phyloP scores from a whole-genome alignment of 2,113 vertebrate genomes.

The Tursiops truncatus region DNA sequence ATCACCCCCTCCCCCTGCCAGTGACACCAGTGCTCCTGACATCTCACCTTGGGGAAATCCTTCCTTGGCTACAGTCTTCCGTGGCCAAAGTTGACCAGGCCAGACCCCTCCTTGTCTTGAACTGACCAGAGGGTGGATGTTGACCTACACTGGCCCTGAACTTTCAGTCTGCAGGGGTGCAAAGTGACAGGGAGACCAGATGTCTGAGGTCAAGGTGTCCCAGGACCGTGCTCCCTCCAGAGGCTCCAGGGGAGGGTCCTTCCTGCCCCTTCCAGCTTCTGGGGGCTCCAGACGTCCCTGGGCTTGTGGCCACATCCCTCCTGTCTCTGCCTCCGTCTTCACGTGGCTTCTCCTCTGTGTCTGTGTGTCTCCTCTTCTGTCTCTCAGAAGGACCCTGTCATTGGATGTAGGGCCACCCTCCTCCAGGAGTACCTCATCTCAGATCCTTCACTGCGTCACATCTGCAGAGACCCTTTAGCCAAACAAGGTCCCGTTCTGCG shows the following conservation, averaged over 20 bases:
- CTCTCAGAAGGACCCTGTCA: too few species aligned
- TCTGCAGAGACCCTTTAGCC: background rate
- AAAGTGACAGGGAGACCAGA: background rate
- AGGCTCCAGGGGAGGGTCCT: background rate
- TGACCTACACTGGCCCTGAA: background rate
- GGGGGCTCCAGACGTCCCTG: too few species aligned
- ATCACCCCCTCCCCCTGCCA: too few species aligned
- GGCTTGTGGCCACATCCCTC: fast-evolving
- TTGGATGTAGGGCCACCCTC: too few species aligned
- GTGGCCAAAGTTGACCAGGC: background rate
- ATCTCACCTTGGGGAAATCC: too few species aligned
- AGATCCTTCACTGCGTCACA: background rate
- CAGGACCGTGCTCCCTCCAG: fast-evolving
- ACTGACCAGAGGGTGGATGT: background rate
- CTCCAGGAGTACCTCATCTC: background rate
- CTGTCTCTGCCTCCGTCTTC: too few species aligned
- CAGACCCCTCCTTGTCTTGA: background rate
- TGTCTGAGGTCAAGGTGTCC: background rate
- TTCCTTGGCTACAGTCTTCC: too few species aligned
- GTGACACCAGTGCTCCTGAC: too few species aligned
- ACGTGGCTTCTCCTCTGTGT: fast-evolving
- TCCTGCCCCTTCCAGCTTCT: fast-evolving
- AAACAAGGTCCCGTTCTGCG: background rate
- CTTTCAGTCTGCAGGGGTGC: background rate
- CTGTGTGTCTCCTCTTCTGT: fast-evolving